Evolutionary conservation across 2,888 invertebrate species (phyloP).

Genomic region (Corythucha ciliata): DNA sequence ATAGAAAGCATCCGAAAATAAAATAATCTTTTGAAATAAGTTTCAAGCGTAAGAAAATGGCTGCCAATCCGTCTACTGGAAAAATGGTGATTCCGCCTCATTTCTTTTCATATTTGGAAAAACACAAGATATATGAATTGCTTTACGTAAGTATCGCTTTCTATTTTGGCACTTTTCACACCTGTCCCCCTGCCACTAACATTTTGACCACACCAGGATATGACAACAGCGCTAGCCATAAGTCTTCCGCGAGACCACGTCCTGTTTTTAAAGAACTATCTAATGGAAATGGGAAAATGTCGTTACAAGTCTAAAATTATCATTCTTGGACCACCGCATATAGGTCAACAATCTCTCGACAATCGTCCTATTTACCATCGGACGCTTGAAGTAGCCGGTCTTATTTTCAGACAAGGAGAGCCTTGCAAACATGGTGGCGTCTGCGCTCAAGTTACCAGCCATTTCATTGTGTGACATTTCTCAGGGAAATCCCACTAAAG

Average conservation of each 20-base stretch:
- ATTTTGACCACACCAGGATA: constrained; percentile 43
- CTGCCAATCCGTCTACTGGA: constrained; percentile 28
- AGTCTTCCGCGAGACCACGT: constrained; percentile 54
- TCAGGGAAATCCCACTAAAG: constrained; percentile 13
- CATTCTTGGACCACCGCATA: constrained; percentile 46
- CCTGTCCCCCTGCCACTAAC: not conserved
- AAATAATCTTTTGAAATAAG: not conserved
- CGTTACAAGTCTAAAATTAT: constrained; percentile 48
- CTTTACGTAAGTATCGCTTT: constrained; percentile 46
- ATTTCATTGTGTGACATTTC: constrained; percentile 19
- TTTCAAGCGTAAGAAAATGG: constrained; percentile 19
- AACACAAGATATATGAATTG: constrained; percentile 53
- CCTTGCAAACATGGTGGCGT: constrained; percentile 15
- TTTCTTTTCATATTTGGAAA: constrained; percentile 56
- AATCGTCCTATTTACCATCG: not conserved
- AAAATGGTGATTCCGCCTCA: constrained; percentile 39
- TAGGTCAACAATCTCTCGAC: constrained; percentile 36
- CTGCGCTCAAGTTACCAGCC: constrained; percentile 12
- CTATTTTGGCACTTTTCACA: not conserved
- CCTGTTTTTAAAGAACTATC: constrained; percentile 51
- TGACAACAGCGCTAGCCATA: constrained; percentile 50
- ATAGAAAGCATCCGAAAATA: not conserved
- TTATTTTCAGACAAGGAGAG: constrained; percentile 14
- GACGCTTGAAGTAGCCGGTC: not conserved
- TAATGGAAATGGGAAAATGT: constrained; percentile 45